phyloP scores from a whole-genome alignment of 2,797 vertebrate species.

The Pteronotus mesoamericanus region DNA sequence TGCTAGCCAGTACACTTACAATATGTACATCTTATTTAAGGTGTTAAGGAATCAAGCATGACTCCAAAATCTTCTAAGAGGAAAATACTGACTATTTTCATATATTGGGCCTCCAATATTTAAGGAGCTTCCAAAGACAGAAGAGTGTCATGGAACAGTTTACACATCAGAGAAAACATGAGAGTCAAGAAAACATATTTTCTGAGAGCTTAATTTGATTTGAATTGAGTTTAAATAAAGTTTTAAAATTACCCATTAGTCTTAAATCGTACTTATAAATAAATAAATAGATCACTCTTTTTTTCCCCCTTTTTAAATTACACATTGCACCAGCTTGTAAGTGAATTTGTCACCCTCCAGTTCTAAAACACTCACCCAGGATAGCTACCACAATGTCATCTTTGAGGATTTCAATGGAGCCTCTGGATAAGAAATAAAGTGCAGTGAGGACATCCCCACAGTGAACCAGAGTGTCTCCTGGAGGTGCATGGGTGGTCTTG shows the following conservation, averaged over 20 bases:
- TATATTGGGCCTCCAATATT: neutral
- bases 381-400: slow-evolving; percentile 98
- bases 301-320: neutral
- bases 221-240: slow-evolving; percentile 24
- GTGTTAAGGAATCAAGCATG: neutral
- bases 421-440: slow-evolving; percentile 96
- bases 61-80: neutral
- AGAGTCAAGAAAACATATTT: slow-evolving; percentile 43
- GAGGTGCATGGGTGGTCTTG: slow-evolving; percentile 96
- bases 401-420: slow-evolving; percentile 98
- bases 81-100: slow-evolving; percentile 33
- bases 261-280: neutral
- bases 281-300: neutral
- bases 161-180: slow-evolving; percentile 22
- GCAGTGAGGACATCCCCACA: slow-evolving; percentile 95
- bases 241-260: neutral
- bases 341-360: neutral
- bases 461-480: slow-evolving; percentile 97
- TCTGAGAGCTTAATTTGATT: slow-evolving; percentile 25
- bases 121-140: slow-evolving; percentile 5
- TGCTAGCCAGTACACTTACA: neutral
- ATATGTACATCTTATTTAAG: slow-evolving; percentile 12
- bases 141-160: neutral
- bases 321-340: neutral
- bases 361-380: slow-evolving; percentile 89